phyloP scores from a whole-genome alignment of 2,888 invertebrate species.

The Buathra laborator region DNA sequence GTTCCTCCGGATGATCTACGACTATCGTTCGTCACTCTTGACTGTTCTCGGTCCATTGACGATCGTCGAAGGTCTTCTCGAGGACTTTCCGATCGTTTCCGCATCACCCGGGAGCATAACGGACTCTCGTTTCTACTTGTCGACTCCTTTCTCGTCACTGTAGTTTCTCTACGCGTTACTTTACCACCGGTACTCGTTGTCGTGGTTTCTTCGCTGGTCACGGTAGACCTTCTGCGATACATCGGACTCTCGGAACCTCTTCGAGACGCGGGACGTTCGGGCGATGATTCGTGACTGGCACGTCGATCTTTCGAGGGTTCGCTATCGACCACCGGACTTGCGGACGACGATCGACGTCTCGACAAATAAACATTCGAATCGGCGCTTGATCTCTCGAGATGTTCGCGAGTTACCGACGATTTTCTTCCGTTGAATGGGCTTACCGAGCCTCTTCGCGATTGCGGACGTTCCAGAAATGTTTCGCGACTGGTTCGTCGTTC shows the following conservation, averaged over 20 bases:
- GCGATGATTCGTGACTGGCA: slow-evolving; percentile 31
- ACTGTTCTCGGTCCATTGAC: slow-evolving; percentile 29
- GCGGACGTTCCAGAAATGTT: slow-evolving; percentile 37
- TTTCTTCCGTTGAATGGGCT: slow-evolving; percentile 42
- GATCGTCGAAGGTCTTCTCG: slow-evolving; percentile 14
- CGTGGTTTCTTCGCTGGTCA: slow-evolving; percentile 4
- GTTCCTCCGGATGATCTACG: slow-evolving; percentile 50
- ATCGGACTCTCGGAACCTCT: slow-evolving; percentile 49
- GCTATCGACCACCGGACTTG: slow-evolving; percentile 14
- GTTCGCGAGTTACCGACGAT: slow-evolving; percentile 25
- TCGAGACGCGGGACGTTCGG: slow-evolving; percentile 37
- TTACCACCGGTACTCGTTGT: slow-evolving; percentile 4
- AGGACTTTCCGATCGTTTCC: slow-evolving; percentile 44
- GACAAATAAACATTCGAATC: slow-evolving; percentile 53
- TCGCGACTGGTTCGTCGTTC: slow-evolving; percentile 31
- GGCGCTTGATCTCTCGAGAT: slow-evolving; percentile 29
- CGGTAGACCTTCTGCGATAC: slow-evolving; percentile 22
- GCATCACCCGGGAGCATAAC: neutral
- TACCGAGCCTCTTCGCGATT: slow-evolving; percentile 43
- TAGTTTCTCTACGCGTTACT: neutral
- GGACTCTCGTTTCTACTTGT: slow-evolving; percentile 15
- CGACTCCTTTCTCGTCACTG: slow-evolving; percentile 9
- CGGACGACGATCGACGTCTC: slow-evolving; percentile 44
- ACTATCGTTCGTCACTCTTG: neutral
- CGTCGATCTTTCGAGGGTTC: slow-evolving; percentile 15